These are phyloP conservation scores for Staurois parvus DNA, from an alignment of 2,797 vertebrate species.

Conservation along the genomic window DNA sequence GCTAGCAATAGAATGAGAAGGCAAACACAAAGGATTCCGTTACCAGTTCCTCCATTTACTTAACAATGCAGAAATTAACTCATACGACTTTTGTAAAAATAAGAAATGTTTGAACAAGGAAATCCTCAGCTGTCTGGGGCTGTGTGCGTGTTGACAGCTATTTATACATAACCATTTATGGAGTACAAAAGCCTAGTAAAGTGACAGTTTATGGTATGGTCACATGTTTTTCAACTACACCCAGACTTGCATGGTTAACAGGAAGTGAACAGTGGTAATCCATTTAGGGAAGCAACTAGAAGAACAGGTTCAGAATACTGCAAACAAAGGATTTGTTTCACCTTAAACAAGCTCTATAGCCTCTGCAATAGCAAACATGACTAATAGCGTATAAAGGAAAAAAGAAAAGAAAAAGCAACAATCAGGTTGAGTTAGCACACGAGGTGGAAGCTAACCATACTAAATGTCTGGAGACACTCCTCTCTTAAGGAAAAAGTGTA, in stretches of 20 bases:
- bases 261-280: not conserved
- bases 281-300: not conserved
- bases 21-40: too few species aligned
- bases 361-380: not conserved
- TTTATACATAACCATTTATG: not conserved
- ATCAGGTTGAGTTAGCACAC: not conserved
- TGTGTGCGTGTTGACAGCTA: not conserved
- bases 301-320: slow-evolving; percentile 38
- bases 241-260: not conserved
- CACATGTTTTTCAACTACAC: not conserved
- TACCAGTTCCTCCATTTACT: not conserved
- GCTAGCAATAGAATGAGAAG: too few species aligned
- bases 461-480: not conserved
- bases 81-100: not conserved
- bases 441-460: not conserved
- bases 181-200: not conserved
- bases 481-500: not conserved
- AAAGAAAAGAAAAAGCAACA: not conserved
- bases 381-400: not conserved
- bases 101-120: not conserved
- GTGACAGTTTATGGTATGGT: not conserved
- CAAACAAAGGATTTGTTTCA: slow-evolving; percentile 28
- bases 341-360: not conserved
- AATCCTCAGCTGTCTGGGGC: not conserved
- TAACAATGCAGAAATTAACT: not conserved